Conservation (phyloP, 2,113 vertebrate species). For the Spea bombifrons region DNA sequence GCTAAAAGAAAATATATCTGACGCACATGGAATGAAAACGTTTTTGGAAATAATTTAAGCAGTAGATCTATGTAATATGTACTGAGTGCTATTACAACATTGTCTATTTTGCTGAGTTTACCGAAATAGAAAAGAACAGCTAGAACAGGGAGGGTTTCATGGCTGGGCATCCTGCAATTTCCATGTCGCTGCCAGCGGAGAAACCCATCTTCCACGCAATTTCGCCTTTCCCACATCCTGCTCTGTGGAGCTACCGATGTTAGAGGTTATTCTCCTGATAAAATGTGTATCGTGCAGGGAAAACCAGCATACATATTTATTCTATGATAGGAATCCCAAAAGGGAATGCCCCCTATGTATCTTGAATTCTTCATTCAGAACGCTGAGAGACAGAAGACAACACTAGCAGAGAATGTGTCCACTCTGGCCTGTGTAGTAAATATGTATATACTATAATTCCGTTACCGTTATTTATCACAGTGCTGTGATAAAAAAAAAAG, state of each 20-base stretch:
- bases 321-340: conserved; percentile 19
- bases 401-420: not conserved
- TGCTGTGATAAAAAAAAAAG: too few species aligned
- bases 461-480: too few species aligned
- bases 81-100: too few species aligned
- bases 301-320: conserved; percentile 14
- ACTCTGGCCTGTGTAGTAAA: too few species aligned
- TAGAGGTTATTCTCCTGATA: conserved; percentile 41
- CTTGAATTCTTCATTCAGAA: not conserved
- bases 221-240: conserved; percentile 44
- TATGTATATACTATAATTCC: too few species aligned
- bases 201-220: conserved; percentile 25
- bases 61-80: too few species aligned
- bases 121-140: too few species aligned
- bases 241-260: conserved; percentile 29
- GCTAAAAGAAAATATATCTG: too few species aligned
- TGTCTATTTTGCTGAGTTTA: too few species aligned
- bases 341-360: conserved; percentile 13
- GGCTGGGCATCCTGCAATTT: conserved; percentile 26
- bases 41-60: too few species aligned
- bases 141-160: conserved; percentile 11
- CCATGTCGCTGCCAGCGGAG: conserved; percentile 36
- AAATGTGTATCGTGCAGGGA: conserved; percentile 19
- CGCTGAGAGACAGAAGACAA: not conserved
- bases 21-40: too few species aligned